Base-by-base conservation (phyloP, 1,140 invertebrate species). In the Caenorhabditis briggsae region DNA sequence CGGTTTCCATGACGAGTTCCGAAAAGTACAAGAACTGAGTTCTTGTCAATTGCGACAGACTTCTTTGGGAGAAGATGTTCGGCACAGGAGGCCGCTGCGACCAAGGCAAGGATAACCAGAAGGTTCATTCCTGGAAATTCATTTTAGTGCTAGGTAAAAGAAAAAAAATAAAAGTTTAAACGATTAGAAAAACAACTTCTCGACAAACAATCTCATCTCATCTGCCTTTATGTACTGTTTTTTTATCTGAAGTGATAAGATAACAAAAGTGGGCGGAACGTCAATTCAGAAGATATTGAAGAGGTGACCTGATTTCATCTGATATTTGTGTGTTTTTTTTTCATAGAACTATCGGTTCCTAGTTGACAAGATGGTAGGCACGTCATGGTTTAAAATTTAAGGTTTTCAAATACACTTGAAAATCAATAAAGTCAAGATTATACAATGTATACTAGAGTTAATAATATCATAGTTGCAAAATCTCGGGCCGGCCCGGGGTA, bases 1-100 rank as follows among this genome's bases (percentile, higher is more conserved):
- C 89, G 82, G 58, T 89, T 89, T 61, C 89, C 89, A 61, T 89
- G 89, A 2, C 83, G 48, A 18, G 83, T 84, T 65, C 83, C 83
- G 56, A 59, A 86, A 5, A 88, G 70, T 14, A 88, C 87, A 16
- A 88, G 85, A 7, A 86, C 85, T n/a, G 87, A 87, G 25, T 78
- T 86, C 48, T 82, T 61, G 82, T 88, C 87, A 18, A 46, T 70
- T 43, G 82, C 46, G 11, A 86, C 84, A 7, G 86, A 87, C 12
- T 41, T 48, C 14, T 46, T 46, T 5, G 86, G 86, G 14, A 86
- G 82, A 41, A 58, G 65, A 48, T 55, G 33, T 83, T 59, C 50
- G 56, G 86, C 46, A 16, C 33, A 33, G 33, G 58, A 48, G 11
- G 53, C 41, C 20, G 82, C 46, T 11, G 25, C 5, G n/a, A 74